phyloP scores from a whole-genome alignment of 2,797 vertebrate species.

The Sparus aurata region DNA sequence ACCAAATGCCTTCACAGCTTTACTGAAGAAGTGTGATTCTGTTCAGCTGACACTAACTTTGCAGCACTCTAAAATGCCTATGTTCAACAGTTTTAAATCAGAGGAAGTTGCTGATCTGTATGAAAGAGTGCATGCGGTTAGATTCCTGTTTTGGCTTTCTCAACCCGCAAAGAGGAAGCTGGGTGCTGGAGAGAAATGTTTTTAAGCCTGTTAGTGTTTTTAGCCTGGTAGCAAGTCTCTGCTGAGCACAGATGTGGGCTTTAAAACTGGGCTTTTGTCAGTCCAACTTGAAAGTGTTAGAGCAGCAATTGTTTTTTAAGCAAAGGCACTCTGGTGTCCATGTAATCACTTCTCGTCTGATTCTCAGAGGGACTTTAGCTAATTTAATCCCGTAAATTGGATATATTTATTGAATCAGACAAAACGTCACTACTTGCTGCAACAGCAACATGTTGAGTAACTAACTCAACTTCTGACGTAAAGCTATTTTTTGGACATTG shows the following conservation, averaged over 20 bases:
- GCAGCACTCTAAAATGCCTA: not conserved
- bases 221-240: not conserved
- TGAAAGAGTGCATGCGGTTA: not conserved
- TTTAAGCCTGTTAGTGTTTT: not conserved
- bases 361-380: too few species aligned
- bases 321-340: not conserved
- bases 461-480: too few species aligned
- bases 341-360: not conserved
- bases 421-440: too few species aligned
- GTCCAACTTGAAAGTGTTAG: conserved; percentile 21
- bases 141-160: not conserved
- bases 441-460: too few species aligned
- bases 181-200: not conserved
- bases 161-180: not conserved
- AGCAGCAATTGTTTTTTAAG: not conserved
- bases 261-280: not conserved
- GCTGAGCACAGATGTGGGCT: not conserved
- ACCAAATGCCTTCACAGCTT: not conserved
- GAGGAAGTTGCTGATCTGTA: not conserved
- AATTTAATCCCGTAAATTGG: too few species aligned
- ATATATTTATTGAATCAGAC: too few species aligned
- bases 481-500: too few species aligned
- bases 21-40: not conserved
- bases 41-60: not conserved
- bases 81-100: not conserved